Percentiles rank a stretch among this genome's conserved stretches.
These are phyloP conservation scores for Zele albiditarsus DNA, from an alignment of 2,888 invertebrate species.

Conservation along the genomic window DNA sequence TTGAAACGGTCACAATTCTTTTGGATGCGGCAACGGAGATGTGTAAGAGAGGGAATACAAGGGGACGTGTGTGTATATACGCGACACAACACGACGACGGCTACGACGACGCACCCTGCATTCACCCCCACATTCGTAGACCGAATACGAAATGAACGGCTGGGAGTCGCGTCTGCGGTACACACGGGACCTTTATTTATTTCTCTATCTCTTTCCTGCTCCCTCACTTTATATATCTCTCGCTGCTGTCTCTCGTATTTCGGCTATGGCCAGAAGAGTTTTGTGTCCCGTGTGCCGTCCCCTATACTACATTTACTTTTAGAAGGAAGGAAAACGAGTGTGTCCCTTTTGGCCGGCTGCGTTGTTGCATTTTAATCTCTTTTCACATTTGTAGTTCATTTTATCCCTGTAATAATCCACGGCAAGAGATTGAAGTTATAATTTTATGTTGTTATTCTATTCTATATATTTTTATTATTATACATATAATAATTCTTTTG, in stretches of 20 bases:
- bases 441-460: background rate
- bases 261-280: slow-evolving; percentile 7
- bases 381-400: background rate
- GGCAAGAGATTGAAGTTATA: background rate
- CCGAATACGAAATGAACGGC: slow-evolving; percentile 55
- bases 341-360: slow-evolving; percentile 25
- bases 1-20: slow-evolving; percentile 1
- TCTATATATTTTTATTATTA: no score
- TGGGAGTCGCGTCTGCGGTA: slow-evolving; percentile 31
- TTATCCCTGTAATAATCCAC: background rate
- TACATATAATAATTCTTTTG: no score
- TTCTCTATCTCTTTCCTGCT: slow-evolving; percentile 16
- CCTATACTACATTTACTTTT: slow-evolving; percentile 14
- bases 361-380: slow-evolving; percentile 33
- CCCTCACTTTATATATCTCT: slow-evolving; percentile 9
- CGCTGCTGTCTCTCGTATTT: background rate
- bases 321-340: slow-evolving; percentile 23
- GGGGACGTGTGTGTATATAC: slow-evolving; percentile 41
- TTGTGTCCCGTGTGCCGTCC: slow-evolving; percentile 2
- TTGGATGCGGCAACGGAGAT: background rate
- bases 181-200: slow-evolving; percentile 36
- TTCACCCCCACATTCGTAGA: slow-evolving; percentile 54
- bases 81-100: slow-evolving; percentile 19
- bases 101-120: slow-evolving; percentile 43
- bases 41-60: slow-evolving; percentile 37